A percentile compares a stretch with the other conserved stretches of the same genome.
phyloP scores from a whole-genome alignment of 1,140 invertebrate species.

The Anastrepha obliqua region DNA sequence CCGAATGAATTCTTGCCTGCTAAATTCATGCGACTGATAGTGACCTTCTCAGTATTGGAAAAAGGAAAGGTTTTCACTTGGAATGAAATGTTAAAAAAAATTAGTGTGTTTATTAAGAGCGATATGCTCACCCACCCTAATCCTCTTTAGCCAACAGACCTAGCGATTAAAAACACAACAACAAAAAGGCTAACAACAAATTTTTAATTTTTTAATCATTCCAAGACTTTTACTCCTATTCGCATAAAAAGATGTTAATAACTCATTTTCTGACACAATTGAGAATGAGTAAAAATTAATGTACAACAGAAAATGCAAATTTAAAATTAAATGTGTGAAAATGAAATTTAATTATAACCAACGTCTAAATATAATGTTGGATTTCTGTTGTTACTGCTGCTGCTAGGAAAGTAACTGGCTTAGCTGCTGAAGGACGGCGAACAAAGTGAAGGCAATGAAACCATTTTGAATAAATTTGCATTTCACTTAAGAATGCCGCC shows the following conservation, averaged over 20 bases:
- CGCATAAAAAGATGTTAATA: slow-evolving; percentile 6
- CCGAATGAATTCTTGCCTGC: no score
- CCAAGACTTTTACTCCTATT: no score
- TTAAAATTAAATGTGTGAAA: slow-evolving; percentile 51
- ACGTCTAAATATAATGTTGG: slow-evolving; percentile 19
- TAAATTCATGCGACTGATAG: no score
- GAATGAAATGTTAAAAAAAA: no score
- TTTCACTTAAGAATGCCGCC: slow-evolving; percentile 41
- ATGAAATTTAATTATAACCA: slow-evolving; percentile 51
- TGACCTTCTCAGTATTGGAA: no score
- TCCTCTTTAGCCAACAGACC: no score
- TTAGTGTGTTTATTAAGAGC: no score
- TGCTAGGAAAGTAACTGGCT: not conserved
- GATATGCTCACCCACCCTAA: no score
- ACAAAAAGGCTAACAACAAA: no score
- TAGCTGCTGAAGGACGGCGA: not conserved
- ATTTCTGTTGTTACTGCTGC: not conserved
- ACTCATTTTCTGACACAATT: slow-evolving; percentile 10
- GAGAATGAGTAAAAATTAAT: slow-evolving; percentile 33
- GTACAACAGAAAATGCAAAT: slow-evolving; percentile 22
- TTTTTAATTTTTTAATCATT: not conserved
- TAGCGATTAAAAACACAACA: no score
- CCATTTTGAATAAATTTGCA: slow-evolving; percentile 53
- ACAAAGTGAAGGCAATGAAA: not conserved
- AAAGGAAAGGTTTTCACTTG: no score